phyloP scores from a whole-genome alignment of 2,113 vertebrate species.

The Oncorhynchus mykiss region DNA sequence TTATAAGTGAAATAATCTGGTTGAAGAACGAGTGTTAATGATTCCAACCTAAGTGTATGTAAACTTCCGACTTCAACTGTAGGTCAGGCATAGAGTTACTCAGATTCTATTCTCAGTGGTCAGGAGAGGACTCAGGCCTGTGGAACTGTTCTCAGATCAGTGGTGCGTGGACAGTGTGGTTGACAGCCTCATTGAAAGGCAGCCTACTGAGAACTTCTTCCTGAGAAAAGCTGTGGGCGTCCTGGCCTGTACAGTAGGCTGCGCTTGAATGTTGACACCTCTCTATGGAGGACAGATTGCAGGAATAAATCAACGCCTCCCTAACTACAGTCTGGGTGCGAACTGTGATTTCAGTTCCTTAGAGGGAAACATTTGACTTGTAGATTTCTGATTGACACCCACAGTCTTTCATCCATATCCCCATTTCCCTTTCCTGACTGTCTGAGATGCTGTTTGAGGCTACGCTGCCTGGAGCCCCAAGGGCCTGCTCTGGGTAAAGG shows the following conservation, averaged over 20 bases:
- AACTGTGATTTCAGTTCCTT: conserved; percentile 6
- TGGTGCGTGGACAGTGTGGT: not conserved
- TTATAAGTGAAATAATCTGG: no score
- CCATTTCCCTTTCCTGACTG: no score
- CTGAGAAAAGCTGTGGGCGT: not conserved
- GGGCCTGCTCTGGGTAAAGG: not conserved
- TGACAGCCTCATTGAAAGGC: not conserved
- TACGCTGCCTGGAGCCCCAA: not conserved
- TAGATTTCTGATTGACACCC: not conserved
- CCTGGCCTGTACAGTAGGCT: not conserved
- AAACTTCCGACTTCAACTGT: no score
- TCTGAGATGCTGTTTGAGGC: not conserved
- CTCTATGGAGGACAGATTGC: not conserved
- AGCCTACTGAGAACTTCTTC: not conserved
- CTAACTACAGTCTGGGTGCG: not conserved
- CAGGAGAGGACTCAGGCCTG: not conserved
- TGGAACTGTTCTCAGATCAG: not conserved
- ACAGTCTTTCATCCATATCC: not conserved
- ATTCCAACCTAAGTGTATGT: no score
- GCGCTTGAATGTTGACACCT: not conserved
- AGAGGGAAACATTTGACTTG: not conserved
- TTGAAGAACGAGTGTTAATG: no score
- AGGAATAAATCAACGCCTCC: conserved; percentile 1
- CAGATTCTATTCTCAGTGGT: not conserved
- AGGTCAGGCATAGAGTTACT: not conserved